Evolutionary conservation across 2,113 vertebrate genomes (phyloP), one percentile per base, ranked within the genome.

Genomic region (Tapirus terrestris): DNA sequence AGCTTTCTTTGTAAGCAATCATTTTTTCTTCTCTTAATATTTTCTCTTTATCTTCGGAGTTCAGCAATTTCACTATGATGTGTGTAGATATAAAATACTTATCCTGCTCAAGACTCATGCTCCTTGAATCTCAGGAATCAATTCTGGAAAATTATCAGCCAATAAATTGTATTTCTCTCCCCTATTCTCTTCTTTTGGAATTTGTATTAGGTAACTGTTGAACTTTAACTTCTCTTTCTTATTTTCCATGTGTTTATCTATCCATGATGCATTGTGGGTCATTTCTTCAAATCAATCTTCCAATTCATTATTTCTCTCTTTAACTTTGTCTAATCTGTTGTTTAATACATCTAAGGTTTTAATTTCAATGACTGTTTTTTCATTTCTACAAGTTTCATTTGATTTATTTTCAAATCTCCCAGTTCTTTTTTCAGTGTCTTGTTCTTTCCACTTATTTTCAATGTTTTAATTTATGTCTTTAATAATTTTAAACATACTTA

Each of bases 81-180:
- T 36, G 58, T 53, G 27, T 25, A 63, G 23, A 10, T 65, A 20
- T 84, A 31, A 63, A 31, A 53, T 13, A 65, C 31, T 65, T 75
- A 53, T 75, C n/a, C 43, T 92, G 25, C 43, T 75, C 8, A 60
- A 77, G 48, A 68, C 43, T 63, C 63, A 48, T 21, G 56, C 17
- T 68, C 21, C 51, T 45, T 45, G 82, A 51, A 68, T 33, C 51
- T 53, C 31, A 76, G 39, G 43, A 67, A 65, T 91, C 61, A 36
- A 75, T 60, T 87, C 89, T 70, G 82, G 51, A 70, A 96, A 89
- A 89, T 61, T 67, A 48, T 81, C 75, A 61, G 88, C 8, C 75
- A 94, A 39, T 43, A 51, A 63, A 89, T 9, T 10, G 18, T 14
- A 16, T 56, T 21, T 76, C 76, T 51, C 5, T 85, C 25, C 60